Evolutionary conservation across 1,140 invertebrate genomes (phyloP).

Genomic region (Eufriesea mexicana): DNA sequence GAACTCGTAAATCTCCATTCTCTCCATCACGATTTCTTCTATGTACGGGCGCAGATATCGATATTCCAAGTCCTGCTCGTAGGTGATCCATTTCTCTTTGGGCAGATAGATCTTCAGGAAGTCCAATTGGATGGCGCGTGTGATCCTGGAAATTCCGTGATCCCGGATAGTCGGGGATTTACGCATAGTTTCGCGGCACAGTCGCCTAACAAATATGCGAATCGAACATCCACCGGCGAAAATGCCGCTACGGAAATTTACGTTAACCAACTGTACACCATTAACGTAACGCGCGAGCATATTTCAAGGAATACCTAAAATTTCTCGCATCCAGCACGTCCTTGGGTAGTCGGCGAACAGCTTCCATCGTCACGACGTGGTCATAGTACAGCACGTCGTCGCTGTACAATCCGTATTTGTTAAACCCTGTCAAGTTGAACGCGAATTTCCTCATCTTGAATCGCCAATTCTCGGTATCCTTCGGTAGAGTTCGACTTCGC

Average conservation of each 20-base stretch:
- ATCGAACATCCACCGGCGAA: neutral
- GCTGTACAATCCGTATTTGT: conserved; percentile 54
- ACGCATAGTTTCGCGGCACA: neutral
- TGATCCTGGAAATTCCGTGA: conserved; percentile 50
- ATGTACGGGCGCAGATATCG: conserved; percentile 53
- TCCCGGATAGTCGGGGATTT: neutral
- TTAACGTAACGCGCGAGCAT: neutral
- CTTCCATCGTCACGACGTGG: conserved; percentile 2
- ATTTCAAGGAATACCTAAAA: conserved; percentile 52
- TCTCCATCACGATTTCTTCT: conserved; percentile 47
- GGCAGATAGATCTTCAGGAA: conserved; percentile 53
- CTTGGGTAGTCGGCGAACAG: conserved; percentile 48
- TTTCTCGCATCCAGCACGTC: conserved; percentile 57
- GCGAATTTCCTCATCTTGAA: neutral
- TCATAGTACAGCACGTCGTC: conserved; percentile 24
- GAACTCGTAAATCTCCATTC: conserved; percentile 57
- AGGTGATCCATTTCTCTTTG: conserved; percentile 63
- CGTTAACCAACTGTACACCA: neutral
- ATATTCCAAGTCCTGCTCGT: conserved; percentile 57
- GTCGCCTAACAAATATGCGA: neutral
- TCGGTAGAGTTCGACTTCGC: too few species aligned
- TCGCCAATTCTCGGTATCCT: neutral
- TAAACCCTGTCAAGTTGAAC: conserved; percentile 43
- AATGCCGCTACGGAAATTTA: neutral
- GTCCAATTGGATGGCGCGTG: conserved; percentile 50